Evolutionary conservation across 2,113 vertebrate species (phyloP).

Genomic region (Fulica atra): DNA sequence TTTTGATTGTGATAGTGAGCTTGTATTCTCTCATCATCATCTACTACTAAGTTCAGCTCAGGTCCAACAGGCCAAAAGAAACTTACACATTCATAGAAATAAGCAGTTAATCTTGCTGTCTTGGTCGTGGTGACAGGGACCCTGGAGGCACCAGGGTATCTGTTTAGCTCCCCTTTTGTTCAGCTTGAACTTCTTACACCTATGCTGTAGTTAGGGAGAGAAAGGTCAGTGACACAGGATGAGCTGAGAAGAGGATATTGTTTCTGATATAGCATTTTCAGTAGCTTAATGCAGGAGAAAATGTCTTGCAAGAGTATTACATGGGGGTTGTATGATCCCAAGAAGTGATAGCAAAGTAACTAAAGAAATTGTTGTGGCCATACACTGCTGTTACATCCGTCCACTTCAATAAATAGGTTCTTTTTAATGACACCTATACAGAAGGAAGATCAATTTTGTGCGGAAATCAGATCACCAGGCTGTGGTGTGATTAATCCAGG

Average conservation of each 20-base stretch:
- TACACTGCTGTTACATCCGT: background rate
- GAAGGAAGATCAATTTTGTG: background rate
- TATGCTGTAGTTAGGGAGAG: background rate
- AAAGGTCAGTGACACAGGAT: background rate
- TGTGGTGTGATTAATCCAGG: background rate
- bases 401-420: background rate
- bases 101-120: background rate
- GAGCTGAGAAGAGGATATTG: background rate
- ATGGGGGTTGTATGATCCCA: background rate
- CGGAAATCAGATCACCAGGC: background rate
- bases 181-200: background rate
- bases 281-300: background rate
- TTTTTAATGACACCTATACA: background rate
- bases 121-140: background rate
- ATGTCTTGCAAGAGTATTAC: background rate
- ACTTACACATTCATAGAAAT: background rate
- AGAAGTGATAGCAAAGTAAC: background rate
- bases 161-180: background rate
- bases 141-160: background rate
- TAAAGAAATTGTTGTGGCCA: background rate
- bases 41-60: background rate
- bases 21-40: background rate
- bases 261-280: background rate
- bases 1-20: background rate
- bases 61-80: background rate